A percentile compares a stretch with the other conserved stretches of the same genome.
Evolutionary conservation across 2,113 vertebrate species (phyloP).

Genomic region (Dasyurus viverrinus): DNA sequence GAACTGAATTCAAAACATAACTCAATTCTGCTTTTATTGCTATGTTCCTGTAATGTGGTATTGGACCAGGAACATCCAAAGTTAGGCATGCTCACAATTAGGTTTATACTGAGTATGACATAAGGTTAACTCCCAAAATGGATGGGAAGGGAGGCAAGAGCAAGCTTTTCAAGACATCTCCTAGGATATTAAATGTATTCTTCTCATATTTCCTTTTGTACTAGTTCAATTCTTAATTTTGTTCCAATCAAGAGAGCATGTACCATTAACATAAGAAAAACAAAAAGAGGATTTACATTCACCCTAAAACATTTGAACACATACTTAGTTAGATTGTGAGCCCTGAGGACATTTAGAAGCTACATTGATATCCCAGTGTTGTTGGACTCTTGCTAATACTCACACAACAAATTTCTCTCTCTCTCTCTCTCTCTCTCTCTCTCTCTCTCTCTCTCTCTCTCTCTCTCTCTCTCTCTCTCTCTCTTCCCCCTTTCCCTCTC

Average conservation of each 20-base stretch:
- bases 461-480: no score
- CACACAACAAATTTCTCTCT: not conserved
- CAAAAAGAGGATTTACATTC: not conserved
- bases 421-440: not conserved
- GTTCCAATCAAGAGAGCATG: not conserved
- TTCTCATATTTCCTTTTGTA: not conserved
- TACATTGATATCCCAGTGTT: not conserved
- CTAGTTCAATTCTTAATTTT: not conserved
- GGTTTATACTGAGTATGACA: not conserved
- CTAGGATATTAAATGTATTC: not conserved
- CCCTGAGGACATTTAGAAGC: not conserved
- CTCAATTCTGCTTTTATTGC: slow-evolving; percentile 30
- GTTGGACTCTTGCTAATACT: not conserved
- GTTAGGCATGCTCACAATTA: rapidly evolving
- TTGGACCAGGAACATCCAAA: not conserved
- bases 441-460: no score
- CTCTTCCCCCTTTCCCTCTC: no score
- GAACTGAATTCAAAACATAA: not conserved
- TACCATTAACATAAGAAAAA: not conserved
- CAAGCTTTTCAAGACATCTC: not conserved
- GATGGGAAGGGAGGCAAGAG: not conserved
- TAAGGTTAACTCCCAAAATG: not conserved
- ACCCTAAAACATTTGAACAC: not conserved
- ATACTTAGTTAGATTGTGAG: not conserved
- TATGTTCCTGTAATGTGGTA: slow-evolving; percentile 36